Evolutionary conservation across 1,140 invertebrate species (phyloP).

Genomic region (Mycetomoellerius zeteki): DNA sequence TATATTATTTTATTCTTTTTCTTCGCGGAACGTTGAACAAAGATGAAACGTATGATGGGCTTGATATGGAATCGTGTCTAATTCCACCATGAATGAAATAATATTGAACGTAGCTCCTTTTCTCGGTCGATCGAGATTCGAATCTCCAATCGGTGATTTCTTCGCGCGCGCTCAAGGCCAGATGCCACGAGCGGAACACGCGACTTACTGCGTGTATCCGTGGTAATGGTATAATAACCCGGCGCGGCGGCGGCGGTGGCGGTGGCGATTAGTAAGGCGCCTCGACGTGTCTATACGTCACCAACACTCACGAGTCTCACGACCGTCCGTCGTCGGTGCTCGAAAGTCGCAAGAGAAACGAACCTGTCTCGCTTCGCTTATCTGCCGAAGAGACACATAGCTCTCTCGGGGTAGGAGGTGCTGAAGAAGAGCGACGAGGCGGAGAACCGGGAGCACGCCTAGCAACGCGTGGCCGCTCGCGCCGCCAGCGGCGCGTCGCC

Average conservation of each 20-base stretch:
- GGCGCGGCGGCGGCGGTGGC: too few relatives aligned
- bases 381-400: conserved; percentile 42
- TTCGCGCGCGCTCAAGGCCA: conserved; percentile 74
- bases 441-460: conserved; percentile 76
- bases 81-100: too few relatives aligned
- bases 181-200: conserved; percentile 71
- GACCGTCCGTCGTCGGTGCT: conserved; percentile 39
- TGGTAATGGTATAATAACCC: too few relatives aligned
- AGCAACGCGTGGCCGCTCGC: conserved; percentile 78
- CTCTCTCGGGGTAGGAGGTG: conserved; percentile 1
- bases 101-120: too few relatives aligned
- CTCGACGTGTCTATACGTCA: conserved; percentile 67
- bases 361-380: conserved; percentile 65
- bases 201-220: conserved; percentile 67
- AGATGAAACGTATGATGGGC: too few relatives aligned
- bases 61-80: too few relatives aligned
- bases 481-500: not conserved
- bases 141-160: conserved; percentile 63
- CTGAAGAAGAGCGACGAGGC: not conserved
- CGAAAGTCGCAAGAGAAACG: conserved; percentile 47
- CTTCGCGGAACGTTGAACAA: too few relatives aligned
- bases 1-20: too few relatives aligned
- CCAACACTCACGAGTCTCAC: conserved; percentile 47
- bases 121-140: conserved; percentile 61
- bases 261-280: conserved; percentile 51